Conservation (phyloP, 2,113 vertebrate species). For the Plectropomus leopardus region DNA sequence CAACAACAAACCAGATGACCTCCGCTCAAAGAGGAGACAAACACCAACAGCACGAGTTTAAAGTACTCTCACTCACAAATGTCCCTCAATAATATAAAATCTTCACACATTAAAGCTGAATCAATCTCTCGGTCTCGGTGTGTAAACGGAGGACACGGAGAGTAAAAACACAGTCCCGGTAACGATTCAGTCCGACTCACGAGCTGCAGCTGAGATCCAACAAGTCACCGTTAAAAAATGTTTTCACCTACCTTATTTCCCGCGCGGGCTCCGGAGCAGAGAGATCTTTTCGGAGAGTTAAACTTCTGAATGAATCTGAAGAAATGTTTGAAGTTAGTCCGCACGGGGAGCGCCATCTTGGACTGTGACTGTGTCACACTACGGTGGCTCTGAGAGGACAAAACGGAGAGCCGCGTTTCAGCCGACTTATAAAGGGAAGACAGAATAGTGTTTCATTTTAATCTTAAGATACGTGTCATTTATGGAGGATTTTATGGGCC, state of each 20-base stretch:
- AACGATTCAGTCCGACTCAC: neutral
- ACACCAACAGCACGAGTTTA: neutral
- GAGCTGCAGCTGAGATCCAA: neutral
- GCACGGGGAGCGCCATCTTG: slow-evolving; percentile 83
- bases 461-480: too few species aligned
- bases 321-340: slow-evolving; percentile 52
- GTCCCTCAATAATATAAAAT: accelerated
- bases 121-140: too few species aligned
- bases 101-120: too few species aligned
- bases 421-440: neutral
- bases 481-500: too few species aligned
- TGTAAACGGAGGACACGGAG: neutral
- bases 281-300: slow-evolving; percentile 2
- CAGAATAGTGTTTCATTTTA: too few species aligned
- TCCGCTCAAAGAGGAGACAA: neutral
- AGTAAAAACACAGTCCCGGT: too few species aligned
- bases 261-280: slow-evolving; percentile 14
- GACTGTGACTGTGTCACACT: slow-evolving; percentile 43
- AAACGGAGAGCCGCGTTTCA: neutral
- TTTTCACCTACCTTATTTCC: slow-evolving; percentile 54
- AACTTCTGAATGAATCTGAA: slow-evolving; percentile 55
- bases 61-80: neutral
- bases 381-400: slow-evolving; percentile 70
- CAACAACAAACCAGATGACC: neutral
- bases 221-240: accelerated